A percentile compares a stretch with the other conserved stretches of the same genome.
Evolutionary conservation across 2,888 invertebrate genomes (phyloP).

Genomic region (Colletes collaris): DNA sequence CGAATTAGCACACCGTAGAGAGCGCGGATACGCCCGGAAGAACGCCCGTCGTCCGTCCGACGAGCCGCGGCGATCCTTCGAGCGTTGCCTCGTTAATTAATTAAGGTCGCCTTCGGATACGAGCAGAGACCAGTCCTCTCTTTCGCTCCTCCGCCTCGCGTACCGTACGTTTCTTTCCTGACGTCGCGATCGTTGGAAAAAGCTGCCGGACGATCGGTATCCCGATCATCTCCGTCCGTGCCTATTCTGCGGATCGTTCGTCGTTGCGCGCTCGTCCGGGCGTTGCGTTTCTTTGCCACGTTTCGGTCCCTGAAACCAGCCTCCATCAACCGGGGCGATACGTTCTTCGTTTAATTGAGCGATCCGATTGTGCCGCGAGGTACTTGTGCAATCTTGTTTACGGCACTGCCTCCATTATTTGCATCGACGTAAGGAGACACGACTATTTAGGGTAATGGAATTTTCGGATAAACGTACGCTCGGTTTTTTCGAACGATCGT

Average conservation of each 20-base stretch:
- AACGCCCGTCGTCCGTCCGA: constrained; percentile 53
- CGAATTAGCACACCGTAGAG: constrained; percentile 78
- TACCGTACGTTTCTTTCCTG: constrained; percentile 22
- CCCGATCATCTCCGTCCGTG: constrained; percentile 66
- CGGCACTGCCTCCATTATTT: too few relatives aligned
- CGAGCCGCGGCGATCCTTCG: constrained; percentile 57
- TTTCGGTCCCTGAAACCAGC: constrained; percentile 12
- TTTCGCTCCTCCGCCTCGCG: background rate
- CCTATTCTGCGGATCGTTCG: constrained; percentile 67
- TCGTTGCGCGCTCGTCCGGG: constrained; percentile 29
- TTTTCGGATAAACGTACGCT: too few relatives aligned
- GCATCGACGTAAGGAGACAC: too few relatives aligned
- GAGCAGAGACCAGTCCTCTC: constrained; percentile 22
- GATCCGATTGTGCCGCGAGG: constrained; percentile 24
- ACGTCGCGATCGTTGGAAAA: constrained; percentile 48
- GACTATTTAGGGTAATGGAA: too few relatives aligned
- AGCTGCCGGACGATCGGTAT: constrained; percentile 69
- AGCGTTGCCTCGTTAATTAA: constrained; percentile 78
- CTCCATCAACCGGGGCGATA: constrained; percentile 31
- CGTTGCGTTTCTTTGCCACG: constrained; percentile 57
- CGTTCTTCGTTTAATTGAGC: constrained; percentile 61
- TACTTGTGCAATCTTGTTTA: constrained; percentile 11
- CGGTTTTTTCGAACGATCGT: too few relatives aligned
- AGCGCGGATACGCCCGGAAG: constrained; percentile 64
- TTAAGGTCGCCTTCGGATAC: constrained; percentile 72